Base-by-base conservation (phyloP, 2,888 invertebrate species). In the Spialia ferax region DNA sequence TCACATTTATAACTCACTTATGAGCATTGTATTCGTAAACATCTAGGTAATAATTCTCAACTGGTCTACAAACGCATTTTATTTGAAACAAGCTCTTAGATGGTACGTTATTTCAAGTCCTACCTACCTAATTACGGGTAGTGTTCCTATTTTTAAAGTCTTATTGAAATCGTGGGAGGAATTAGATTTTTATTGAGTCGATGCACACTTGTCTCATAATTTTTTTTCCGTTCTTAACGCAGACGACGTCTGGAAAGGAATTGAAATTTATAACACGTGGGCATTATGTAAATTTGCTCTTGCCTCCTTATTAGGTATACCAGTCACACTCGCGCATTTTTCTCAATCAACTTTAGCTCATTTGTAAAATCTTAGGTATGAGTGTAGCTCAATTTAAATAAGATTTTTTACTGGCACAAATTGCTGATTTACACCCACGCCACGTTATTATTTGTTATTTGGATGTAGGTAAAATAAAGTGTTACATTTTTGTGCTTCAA, bases 281-380 rank as follows among this genome's bases (percentile, higher is more conserved):
- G 60, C 60, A 65, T 59, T 65, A 57, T 57, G 57, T 20, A 35
- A 50, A 65, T 57, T 29, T 64, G 57, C 22, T 42, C 13, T 38
- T 38, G 48, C 32, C 69, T 70, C 68, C 68, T 69, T 69, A 68
- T 54, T 71, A 72, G 35, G 57, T 70, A 68, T 66, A 69, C 74
- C 10, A 63, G 73, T 71, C 73, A 71, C 72, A 70, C 67, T 72
- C 72, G 69, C 68, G 71, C 73, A 73, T 70, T 74, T 75, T 65
- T 71, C 74, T 73, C 71, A 76, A 74, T 74, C 71, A 75, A 72
- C 70, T 63, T 74, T 70, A 75, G 63, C 67, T 68, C 52, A 59
- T 65, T 59, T 59, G 35, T 26, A 42, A 32, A 64, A 42, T 65
- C 67, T 60, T 69, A 68, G 66, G 68, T 59, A 35, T 26, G n/a